A percentile compares a stretch with the other conserved stretches of the same genome.
phyloP scores from a whole-genome alignment of 64 coral and sea anemone genomes.

The Actinia equina region DNA sequence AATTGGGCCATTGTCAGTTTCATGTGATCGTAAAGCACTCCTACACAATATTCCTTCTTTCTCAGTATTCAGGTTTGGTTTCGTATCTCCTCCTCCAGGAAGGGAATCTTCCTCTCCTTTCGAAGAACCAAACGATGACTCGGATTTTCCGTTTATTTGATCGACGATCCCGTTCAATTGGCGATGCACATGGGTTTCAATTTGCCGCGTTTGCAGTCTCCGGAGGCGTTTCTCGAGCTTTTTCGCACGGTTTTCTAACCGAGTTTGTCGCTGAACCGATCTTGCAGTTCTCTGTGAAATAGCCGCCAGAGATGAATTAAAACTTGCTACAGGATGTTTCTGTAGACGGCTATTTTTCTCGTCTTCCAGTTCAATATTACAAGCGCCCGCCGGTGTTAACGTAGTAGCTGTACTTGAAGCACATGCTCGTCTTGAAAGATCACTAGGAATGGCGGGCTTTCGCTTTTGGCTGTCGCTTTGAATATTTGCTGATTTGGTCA shows the following conservation, averaged over 20 bases:
- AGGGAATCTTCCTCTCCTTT: conserved; percentile 27
- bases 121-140: conserved; percentile 50
- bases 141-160: conserved; percentile 54
- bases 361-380: conserved; percentile 77
- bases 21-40: background rate
- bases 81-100: background rate
- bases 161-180: conserved; percentile 77
- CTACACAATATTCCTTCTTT: background rate
- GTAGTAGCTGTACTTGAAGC: conserved; percentile 82
- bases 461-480: conserved; percentile 57
- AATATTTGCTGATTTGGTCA: conserved; percentile 54
- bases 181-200: conserved; percentile 89
- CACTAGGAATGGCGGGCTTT: conserved; percentile 49
- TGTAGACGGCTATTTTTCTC: conserved; percentile 68
- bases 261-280: conserved; percentile 67
- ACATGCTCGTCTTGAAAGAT: conserved; percentile 90
- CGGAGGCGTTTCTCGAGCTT: conserved; percentile 94
- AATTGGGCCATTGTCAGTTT: conserved; percentile 27
- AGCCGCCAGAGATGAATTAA: conserved; percentile 43
- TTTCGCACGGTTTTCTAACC: conserved; percentile 75
- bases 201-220: conserved; percentile 97
- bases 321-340: conserved; percentile 83
- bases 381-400: conserved; percentile 92
- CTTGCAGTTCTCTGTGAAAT: conserved; percentile 67
- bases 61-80: background rate